Percentiles rank a stretch among this genome's conserved stretches.
phyloP scores from a whole-genome alignment of 37 sponge, comb jelly and placozoan species.

The Mnemiopsis leidyi region DNA sequence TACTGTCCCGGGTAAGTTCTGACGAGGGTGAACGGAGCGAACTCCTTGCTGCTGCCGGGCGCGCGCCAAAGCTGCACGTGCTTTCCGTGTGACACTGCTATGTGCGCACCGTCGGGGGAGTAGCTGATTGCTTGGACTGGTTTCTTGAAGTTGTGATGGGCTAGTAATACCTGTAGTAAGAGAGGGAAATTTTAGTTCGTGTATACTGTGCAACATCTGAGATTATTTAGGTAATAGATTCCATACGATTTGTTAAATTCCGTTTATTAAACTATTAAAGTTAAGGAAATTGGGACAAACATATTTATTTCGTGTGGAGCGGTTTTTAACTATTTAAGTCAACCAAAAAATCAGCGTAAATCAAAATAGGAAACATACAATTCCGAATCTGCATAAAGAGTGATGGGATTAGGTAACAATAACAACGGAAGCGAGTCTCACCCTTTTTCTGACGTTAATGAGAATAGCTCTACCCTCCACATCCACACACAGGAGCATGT shows the following conservation, averaged over 20 bases:
- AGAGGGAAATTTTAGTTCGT: not conserved
- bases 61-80: constrained; percentile 86
- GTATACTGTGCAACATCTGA: too few relatives aligned
- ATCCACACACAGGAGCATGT: constrained; percentile 84
- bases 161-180: constrained; percentile 79
- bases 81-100: constrained; percentile 89
- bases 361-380: too few relatives aligned
- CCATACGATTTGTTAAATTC: too few relatives aligned
- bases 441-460: constrained; percentile 19
- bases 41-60: constrained; percentile 78
- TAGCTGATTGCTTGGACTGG: constrained; percentile 84
- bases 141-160: constrained; percentile 91
- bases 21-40: constrained; percentile 83
- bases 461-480: constrained; percentile 72
- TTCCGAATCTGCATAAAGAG: too few relatives aligned
- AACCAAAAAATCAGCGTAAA: too few relatives aligned
- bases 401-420: too few relatives aligned
- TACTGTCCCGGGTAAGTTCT: constrained; percentile 83
- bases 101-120: constrained; percentile 87
- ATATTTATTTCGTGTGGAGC: too few relatives aligned
- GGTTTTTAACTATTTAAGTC: too few relatives aligned
- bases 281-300: too few relatives aligned
- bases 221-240: too few relatives aligned
- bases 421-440: too few relatives aligned
- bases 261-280: too few relatives aligned